Percentiles rank a stretch among this genome's conserved stretches.
Evolutionary conservation across 64 coral and sea anemone genomes (phyloP).

Genomic region (Montipora foliosa): DNA sequence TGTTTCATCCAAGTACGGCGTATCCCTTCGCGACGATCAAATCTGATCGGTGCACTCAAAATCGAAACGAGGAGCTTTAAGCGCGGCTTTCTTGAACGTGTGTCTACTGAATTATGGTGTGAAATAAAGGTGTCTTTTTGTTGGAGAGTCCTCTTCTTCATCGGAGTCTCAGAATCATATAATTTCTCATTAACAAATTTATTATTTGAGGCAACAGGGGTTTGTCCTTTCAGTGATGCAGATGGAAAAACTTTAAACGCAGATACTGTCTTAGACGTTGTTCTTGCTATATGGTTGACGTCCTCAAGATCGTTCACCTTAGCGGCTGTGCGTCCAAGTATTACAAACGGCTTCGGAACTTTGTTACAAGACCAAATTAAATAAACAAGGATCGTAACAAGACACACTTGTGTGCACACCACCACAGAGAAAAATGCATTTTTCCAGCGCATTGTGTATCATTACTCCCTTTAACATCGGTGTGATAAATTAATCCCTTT

Average conservation of each 20-base stretch:
- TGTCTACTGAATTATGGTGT: background rate
- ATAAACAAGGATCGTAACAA: constrained; percentile 34
- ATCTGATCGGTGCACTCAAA: constrained; percentile 83
- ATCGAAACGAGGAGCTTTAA: constrained; percentile 77
- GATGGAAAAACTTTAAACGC: background rate
- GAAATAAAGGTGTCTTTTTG: background rate
- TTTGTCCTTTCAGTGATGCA: background rate
- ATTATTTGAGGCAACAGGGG: background rate
- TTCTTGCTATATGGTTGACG: background rate
- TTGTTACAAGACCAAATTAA: constrained; percentile 9
- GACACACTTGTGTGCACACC: background rate
- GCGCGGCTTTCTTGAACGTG: background rate
- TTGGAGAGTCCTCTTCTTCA: background rate
- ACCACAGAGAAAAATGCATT: background rate
- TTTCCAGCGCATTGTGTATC: constrained; percentile 21
- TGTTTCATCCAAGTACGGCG: constrained; percentile 89
- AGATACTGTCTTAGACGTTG: background rate
- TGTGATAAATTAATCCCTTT: background rate
- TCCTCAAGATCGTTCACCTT: too few relatives aligned
- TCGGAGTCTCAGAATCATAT: background rate
- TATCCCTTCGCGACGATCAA: constrained; percentile 86
- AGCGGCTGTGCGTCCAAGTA: background rate
- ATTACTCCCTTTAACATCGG: background rate
- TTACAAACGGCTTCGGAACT: background rate
- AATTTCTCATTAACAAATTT: background rate